phyloP scores from a whole-genome alignment of 2,888 invertebrate species.

The Tiliacea aurago region DNA sequence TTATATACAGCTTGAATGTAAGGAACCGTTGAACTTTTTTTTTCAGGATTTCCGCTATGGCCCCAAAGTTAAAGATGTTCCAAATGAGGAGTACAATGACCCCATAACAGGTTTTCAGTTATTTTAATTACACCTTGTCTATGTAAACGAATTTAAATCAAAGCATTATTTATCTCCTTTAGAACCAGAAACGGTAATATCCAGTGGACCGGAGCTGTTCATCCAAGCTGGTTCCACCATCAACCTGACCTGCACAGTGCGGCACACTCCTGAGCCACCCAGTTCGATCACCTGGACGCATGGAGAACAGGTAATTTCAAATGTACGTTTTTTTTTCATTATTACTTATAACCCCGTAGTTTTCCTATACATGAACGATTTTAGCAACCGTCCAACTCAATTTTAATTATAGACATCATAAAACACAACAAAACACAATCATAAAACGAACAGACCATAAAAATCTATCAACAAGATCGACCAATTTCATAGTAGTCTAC shows the following conservation, averaged over 20 bases:
- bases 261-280: conserved; percentile 96
- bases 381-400: neutral
- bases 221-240: conserved; percentile 97
- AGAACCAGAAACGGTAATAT: conserved; percentile 95
- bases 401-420: neutral
- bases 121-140: neutral
- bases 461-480: neutral
- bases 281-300: conserved; percentile 96
- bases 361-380: neutral
- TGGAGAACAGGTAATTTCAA: conserved; percentile 91
- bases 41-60: no score
- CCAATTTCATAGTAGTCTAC: neutral
- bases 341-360: conserved; percentile 43
- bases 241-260: conserved; percentile 96
- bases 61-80: neutral
- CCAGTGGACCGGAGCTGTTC: conserved; percentile 95
- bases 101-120: neutral
- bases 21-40: no score
- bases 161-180: conserved; percentile 63
- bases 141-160: neutral
- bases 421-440: no score
- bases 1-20: no score
- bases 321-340: conserved; percentile 52
- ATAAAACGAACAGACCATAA: neutral
- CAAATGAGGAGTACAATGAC: neutral